phyloP scores from a whole-genome alignment of 2,888 invertebrate genomes.

The Penaeus monodon region DNA sequence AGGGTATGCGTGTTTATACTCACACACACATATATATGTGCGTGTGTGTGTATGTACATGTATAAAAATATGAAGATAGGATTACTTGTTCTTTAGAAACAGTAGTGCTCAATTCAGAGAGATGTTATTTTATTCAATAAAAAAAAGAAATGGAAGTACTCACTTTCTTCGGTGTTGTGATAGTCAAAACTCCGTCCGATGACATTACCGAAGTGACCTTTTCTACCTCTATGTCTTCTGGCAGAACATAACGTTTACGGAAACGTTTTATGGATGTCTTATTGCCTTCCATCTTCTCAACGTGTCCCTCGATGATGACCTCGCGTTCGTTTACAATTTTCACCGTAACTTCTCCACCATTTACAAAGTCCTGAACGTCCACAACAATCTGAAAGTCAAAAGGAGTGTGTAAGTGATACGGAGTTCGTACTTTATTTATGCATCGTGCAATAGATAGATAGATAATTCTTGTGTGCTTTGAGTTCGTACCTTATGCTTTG shows the following conservation, averaged over 20 bases:
- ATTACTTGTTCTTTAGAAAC: no score
- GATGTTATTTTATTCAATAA: no score
- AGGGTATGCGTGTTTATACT: not conserved
- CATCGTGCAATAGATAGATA: not conserved
- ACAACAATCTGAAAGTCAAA: not conserved
- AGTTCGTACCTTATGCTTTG: not conserved
- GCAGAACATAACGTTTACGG: constrained; percentile 1
- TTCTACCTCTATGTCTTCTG: not conserved
- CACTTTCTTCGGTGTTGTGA: not conserved
- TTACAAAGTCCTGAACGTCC: constrained; percentile 1
- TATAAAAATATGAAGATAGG: no score
- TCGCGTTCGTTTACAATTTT: not conserved
- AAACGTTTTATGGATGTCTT: not conserved
- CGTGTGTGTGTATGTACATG: no score
- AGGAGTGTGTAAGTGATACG: no score
- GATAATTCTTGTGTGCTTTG: no score
- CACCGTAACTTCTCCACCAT: not conserved
- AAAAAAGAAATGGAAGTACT: no score
- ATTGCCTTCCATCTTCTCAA: not conserved
- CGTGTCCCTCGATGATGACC: not conserved
- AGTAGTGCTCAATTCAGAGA: no score
- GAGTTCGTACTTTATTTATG: not conserved
- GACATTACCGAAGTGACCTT: not conserved
- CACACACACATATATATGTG: not conserved
- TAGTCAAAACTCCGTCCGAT: constrained; percentile 1